Evolutionary conservation across 2,888 invertebrate species (phyloP), one percentile per base, ranked within the genome.

Genomic region (Dryobota labecula): DNA sequence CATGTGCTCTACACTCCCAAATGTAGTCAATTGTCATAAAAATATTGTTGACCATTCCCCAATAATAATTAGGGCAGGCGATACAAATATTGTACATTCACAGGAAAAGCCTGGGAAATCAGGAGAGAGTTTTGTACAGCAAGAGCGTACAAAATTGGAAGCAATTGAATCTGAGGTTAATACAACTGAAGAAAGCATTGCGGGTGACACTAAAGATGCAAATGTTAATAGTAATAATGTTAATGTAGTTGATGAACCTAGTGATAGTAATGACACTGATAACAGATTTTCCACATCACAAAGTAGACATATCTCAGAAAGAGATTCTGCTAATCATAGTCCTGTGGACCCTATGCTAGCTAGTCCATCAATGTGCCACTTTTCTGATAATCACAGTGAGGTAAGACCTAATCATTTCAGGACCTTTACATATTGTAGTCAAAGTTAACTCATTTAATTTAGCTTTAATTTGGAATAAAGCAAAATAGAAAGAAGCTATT

Each of bases 281-380:
- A 90, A 92, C 84, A 92, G 90, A 86, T 95, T 92, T 87, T 92
- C 93, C 73, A 86, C 91, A 83, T 86, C 93, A 85, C 94, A 93
- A 89, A 90, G 88, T 79, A 94, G 95, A 91, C 92, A 83, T 81
- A 91, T 93, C 80, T 93, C 93, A 73, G 96, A 95, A 89, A 94
- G 98, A 88, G 98, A 98, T 92, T 98, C 98, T 36, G 98, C 98
- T 33, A 98, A 98, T 93, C 97, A 98, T 88, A 98, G 98, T 92
- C 98, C 98, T 4, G 96, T 97, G 68, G 98, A 98, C 86, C 97
- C 97, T 49, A 97, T 97, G 90, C 90, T 97, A 85, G 97, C 97
- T 83, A 97, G 97, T 92, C 97, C 97, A 76, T 97, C 97, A 70
- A 96, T 97, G 88, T 97, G 97, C 93, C 97, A 97, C 91, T 97